Base-by-base conservation (phyloP, 2,113 vertebrate genomes). In the Leptosomus discolor region DNA sequence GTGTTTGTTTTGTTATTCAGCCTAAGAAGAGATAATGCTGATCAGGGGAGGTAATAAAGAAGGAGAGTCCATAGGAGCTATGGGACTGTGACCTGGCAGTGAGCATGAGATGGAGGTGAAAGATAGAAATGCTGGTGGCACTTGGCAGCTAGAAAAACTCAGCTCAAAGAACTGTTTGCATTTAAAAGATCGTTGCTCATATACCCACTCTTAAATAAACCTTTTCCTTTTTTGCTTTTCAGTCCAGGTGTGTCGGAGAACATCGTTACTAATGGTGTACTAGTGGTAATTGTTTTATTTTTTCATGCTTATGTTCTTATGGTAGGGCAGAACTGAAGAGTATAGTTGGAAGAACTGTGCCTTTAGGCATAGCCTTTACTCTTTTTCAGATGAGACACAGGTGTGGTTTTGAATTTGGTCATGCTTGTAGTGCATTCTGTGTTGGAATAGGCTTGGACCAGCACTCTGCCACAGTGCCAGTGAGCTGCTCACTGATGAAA, bases 241-340 rank as follows among this genome's bases (percentile, higher is more conserved):
- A 98, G 98, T 69, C 88, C 95, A 83, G 95, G 90, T 70, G 85
- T 76, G 84, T 89, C 87, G 48, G 97, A 98, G 79, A 94, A 87
- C 76, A 96, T 97, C 82, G 56, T 67, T 78, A 97, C 97, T 65
- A 98, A 98, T 76, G 98, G 96, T 4, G 96, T 98, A 24, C 65
- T 98, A 32, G 96, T 97, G 97, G 98, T 98, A 97, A 94, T 45
- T n/a, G 13, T 27, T 67, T 51, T 16, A 32, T 58, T 68, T 51
- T 70, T 67, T 12, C 32, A 54, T 74, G 23, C 20, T 51, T 46
- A 8, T 75, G 2, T 77, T 53, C 15, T 61, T 61, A 20, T 1
- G 8, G 20, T 23, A 50, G 30, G 48, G 20, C 37, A 68, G 39
- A 71, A 60, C 26, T 48, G 56, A 82, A 67, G 56, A 43, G 30